Evolutionary conservation across 1,140 invertebrate genomes (phyloP).

Genomic region (Eumaeus atala): DNA sequence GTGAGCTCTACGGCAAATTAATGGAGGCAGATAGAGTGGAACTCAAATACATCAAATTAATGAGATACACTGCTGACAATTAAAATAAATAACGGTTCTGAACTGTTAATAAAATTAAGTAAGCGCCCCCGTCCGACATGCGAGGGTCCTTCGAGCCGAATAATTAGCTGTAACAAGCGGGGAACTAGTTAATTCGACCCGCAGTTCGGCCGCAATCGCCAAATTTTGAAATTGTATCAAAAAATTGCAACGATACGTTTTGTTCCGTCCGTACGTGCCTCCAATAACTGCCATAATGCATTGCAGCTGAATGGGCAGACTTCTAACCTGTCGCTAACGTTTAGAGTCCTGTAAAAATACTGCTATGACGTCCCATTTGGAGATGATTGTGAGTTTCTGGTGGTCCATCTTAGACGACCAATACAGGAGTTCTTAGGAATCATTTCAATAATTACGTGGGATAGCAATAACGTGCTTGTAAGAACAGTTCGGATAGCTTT

Average conservation of each 20-base stretch:
- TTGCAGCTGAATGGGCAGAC: too few species aligned
- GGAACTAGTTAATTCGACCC: constrained; percentile 28
- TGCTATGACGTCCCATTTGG: too few species aligned
- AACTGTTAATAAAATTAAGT: constrained; percentile 11
- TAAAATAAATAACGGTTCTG: constrained; percentile 13
- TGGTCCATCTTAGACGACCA: too few species aligned
- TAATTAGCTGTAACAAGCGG: constrained; percentile 34
- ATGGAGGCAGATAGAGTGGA: not conserved
- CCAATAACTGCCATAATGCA: too few species aligned
- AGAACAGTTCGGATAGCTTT: too few species aligned
- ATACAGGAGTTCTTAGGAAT: too few species aligned
- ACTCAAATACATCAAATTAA: constrained; percentile 13
- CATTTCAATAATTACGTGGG: too few species aligned
- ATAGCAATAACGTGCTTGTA: too few species aligned
- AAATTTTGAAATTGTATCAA: constrained; percentile 9
- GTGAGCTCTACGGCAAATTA: not conserved
- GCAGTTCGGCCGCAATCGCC: constrained; percentile 15
- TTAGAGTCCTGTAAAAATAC: too few species aligned
- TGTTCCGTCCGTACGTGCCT: too few species aligned
- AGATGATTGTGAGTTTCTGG: too few species aligned
- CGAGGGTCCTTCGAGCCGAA: constrained; percentile 31
- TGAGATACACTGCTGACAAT: constrained; percentile 19
- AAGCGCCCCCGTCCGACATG: constrained; percentile 4
- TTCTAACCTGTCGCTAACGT: too few species aligned
- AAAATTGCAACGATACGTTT: not conserved